A percentile compares a stretch with the other conserved stretches of the same genome.
Evolutionary conservation across 2,888 invertebrate genomes (phyloP).

Genomic region (Caenorhabditis plicata): DNA sequence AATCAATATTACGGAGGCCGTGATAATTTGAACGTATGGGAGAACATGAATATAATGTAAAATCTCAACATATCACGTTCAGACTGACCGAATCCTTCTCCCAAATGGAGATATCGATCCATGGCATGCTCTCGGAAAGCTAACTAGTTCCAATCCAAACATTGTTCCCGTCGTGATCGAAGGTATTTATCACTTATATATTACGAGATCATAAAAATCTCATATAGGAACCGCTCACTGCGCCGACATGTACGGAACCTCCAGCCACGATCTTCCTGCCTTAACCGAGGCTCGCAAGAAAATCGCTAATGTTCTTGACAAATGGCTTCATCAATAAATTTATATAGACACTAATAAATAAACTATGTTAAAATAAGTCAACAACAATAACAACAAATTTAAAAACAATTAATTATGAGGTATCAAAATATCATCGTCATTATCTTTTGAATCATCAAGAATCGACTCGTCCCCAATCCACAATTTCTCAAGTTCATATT

Average conservation of each 20-base stretch:
- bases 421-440: constrained; percentile 3
- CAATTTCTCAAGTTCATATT: constrained; percentile 22
- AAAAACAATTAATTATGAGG: constrained; percentile 1
- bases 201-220: too few relatives aligned
- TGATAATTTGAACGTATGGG: constrained; percentile 30
- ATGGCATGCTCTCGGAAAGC: constrained; percentile 45
- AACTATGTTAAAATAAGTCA: background rate
- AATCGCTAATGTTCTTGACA: constrained; percentile 14
- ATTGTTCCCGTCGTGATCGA: constrained; percentile 39
- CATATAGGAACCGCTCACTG: constrained; percentile 47
- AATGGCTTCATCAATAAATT: constrained; percentile 17
- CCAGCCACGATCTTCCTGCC: constrained; percentile 11
- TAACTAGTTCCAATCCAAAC: constrained; percentile 12
- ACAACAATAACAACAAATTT: background rate
- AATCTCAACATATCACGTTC: too few relatives aligned
- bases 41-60: too few relatives aligned
- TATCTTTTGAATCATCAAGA: constrained; percentile 13
- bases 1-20: constrained; percentile 48
- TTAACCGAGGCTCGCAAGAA: constrained; percentile 24
- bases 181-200: constrained; percentile 14
- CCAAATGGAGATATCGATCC: constrained; percentile 47
- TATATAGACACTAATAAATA: background rate
- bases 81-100: constrained; percentile 35
- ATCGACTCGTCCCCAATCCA: constrained; percentile 19
- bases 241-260: constrained; percentile 44